Base-by-base conservation (phyloP, 2,797 vertebrate genomes). In the Pelodytes ibericus region DNA sequence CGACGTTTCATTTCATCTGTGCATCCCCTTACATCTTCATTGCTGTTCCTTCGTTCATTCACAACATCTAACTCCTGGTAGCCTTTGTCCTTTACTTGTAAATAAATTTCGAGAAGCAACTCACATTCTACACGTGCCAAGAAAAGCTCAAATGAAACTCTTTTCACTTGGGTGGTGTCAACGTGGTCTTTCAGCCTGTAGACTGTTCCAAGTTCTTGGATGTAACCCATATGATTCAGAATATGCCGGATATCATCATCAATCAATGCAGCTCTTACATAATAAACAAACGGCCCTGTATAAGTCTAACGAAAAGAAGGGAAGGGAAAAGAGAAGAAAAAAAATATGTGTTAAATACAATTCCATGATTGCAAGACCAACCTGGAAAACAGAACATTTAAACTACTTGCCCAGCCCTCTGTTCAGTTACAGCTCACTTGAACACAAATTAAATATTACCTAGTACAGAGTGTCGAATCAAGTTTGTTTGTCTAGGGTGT, bases 231-330 rank as follows among this genome's bases (percentile, higher is more conserved):
- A 85, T 91, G 93, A 81, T 86, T 95, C 88, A 99, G 90, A 63
- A 99, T 91, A 72, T 92, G 84, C 74, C 88, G 92, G 64, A 99
- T 90, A 74, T 98, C 96, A 3, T 92, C 88, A 6, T 99, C 97
- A 4, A 91, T 89, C 24, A 99, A 85, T 5, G 95, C 92, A 24
- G 96, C 94, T 89, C 97, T 96, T 41, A 99, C 92, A 51, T 95
- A 94, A 91, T 99, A 99, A 78, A 99, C 96, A 64, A 98, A 99
- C 16, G 97, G 94, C 72, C 97, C 97, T 1, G 97, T 99, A 89
- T 99, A 99, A 72, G 96, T 98, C 97, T 99, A 70, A 61, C 84
- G n/a, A 44, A 13, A 16, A 44, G 41, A 44, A 44, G 13, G 13
- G 15, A 16, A 15, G 41, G 18, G 41, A 44, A 8, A 44, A 44